These are phyloP conservation scores for Odontomachus brunneus DNA, from an alignment of 1,140 invertebrate species.

Conservation along the genomic window DNA sequence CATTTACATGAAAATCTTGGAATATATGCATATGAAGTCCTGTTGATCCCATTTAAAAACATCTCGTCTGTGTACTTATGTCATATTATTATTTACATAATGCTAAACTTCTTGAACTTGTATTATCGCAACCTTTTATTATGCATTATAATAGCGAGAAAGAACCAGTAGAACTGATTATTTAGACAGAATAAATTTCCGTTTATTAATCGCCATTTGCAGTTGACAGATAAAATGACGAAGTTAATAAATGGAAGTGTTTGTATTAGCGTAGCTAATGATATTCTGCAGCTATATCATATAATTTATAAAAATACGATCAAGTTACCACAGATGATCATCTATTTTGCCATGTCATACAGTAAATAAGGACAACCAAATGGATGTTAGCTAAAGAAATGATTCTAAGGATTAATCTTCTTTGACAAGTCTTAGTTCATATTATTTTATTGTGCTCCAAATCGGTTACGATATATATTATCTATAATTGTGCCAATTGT, in stretches of 20 bases:
- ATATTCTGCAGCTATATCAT: slow-evolving; percentile 4
- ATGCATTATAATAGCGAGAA: slow-evolving; percentile 14
- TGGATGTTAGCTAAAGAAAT: neutral
- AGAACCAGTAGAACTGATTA: slow-evolving; percentile 29
- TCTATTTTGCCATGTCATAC: slow-evolving; percentile 20
- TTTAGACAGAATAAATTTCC: slow-evolving; percentile 20
- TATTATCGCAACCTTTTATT: slow-evolving; percentile 34
- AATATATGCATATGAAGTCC: neutral
- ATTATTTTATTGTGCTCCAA: slow-evolving; percentile 29
- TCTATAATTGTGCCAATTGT: slow-evolving; percentile 66
- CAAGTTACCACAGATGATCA: slow-evolving; percentile 7
- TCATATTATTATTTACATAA: slow-evolving; percentile 11
- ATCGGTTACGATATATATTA: slow-evolving; percentile 19
- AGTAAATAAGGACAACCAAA: neutral
- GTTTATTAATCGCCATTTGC: slow-evolving; percentile 32
- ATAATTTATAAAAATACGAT: slow-evolving; percentile 19
- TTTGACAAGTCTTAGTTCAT: slow-evolving; percentile 7
- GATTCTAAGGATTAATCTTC: neutral
- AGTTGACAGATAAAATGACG: neutral
- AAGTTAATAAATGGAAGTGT: slow-evolving; percentile 52
- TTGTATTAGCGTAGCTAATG: slow-evolving; percentile 16
- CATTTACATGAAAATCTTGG: neutral
- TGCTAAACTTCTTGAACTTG: slow-evolving; percentile 45
- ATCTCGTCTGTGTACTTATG: slow-evolving; percentile 40
- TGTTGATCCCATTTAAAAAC: slow-evolving; percentile 7